These are phyloP conservation scores for Gallinago jamesoni DNA, from an alignment of 2,113 vertebrate species.

Conservation along the genomic window DNA sequence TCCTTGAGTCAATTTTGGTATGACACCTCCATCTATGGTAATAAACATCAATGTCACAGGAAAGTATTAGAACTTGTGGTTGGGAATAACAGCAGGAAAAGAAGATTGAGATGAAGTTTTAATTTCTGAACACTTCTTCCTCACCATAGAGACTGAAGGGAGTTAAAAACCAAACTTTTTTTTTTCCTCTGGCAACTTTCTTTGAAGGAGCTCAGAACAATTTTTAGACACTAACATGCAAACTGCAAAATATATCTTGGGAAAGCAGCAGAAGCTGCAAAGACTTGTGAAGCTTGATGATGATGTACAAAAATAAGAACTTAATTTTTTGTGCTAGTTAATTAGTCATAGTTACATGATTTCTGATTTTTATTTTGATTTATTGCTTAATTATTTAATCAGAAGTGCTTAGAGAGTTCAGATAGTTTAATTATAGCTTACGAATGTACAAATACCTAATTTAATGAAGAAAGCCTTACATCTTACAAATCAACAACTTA, in stretches of 20 bases:
- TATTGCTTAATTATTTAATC: neutral
- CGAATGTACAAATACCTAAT: neutral
- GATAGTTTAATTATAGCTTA: neutral
- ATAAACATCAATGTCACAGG: neutral
- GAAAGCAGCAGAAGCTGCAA: neutral
- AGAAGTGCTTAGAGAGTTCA: neutral
- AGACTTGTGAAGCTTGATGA: neutral
- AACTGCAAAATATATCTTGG: neutral
- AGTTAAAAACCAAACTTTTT: neutral
- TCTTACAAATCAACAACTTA: neutral
- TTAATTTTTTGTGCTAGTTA: neutral
- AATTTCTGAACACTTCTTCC: neutral
- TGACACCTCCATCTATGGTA: neutral
- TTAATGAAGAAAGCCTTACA: neutral
- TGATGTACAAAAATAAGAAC: neutral
- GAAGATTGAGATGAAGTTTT: neutral
- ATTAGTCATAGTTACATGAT: neutral
- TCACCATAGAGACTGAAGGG: neutral
- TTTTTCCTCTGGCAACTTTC: neutral
- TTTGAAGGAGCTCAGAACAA: neutral
- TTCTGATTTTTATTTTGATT: conserved; percentile 14
- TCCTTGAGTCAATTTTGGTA: neutral
- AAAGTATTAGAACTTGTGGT: neutral
- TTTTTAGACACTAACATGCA: neutral
- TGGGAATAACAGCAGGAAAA: neutral